Evolutionary conservation across 1,140 invertebrate genomes (phyloP).

Genomic region (Lepidotrigona ventralis): DNA sequence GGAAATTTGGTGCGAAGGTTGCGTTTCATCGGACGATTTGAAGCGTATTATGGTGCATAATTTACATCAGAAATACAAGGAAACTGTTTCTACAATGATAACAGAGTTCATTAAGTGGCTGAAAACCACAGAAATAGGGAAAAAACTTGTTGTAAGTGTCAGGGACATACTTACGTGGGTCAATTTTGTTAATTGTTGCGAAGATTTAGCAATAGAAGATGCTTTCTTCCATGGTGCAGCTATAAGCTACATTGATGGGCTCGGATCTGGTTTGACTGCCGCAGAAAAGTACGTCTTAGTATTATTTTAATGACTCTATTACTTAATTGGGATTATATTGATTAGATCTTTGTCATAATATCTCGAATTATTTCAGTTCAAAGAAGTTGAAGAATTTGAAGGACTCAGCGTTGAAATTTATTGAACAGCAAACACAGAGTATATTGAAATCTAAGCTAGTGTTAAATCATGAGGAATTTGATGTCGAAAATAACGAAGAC

Average conservation of each 20-base stretch:
- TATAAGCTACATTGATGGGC: constrained; percentile 94
- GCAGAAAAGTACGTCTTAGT: constrained; percentile 79
- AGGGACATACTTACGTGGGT: constrained; percentile 97
- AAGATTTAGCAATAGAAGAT: constrained; percentile 80
- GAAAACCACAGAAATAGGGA: constrained; percentile 86
- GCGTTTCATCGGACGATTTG: constrained; percentile 86
- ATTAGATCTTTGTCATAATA: not conserved
- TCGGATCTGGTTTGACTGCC: constrained; percentile 87
- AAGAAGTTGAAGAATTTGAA: constrained; percentile 80
- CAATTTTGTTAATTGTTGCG: constrained; percentile 89
- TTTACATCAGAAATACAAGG: constrained; percentile 80
- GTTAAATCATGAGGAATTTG: constrained; percentile 32
- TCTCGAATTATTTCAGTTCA: constrained; percentile 57
- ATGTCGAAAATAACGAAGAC: constrained; percentile 28
- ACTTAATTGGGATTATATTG: not conserved
- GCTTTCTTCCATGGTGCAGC: constrained; percentile 94
- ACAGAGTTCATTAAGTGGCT: constrained; percentile 92
- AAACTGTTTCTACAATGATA: constrained; percentile 85
- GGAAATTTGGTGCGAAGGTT: constrained; percentile 97
- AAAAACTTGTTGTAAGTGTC: constrained; percentile 91
- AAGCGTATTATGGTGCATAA: constrained; percentile 89
- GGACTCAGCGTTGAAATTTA: constrained; percentile 78
- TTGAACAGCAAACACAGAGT: constrained; percentile 79
- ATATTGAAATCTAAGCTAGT: constrained; percentile 48
- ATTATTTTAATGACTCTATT: constrained; percentile 1